These are phyloP conservation scores for Hemitrygon akajei DNA, from an alignment of 2,797 vertebrate genomes.

Conservation along the genomic window DNA sequence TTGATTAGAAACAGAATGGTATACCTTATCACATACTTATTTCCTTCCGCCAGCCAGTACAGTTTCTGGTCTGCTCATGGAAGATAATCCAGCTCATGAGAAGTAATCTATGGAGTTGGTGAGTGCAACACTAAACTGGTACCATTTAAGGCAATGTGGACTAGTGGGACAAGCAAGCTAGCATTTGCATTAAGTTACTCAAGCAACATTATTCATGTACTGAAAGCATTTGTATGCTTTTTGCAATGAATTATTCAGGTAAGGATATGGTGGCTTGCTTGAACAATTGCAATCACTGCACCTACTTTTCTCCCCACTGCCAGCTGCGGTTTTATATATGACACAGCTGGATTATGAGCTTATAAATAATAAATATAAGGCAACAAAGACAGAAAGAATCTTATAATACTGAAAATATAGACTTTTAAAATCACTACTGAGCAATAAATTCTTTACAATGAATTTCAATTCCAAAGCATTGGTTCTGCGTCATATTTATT, in stretches of 20 bases:
- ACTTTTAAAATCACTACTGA: not conserved
- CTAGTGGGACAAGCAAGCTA: not conserved
- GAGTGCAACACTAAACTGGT: not conserved
- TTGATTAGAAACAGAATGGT: not conserved
- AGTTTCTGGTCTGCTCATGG: not conserved
- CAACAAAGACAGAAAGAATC: conserved; percentile 6
- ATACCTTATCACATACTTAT: not conserved
- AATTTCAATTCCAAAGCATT: not conserved
- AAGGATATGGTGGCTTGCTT: too few species aligned
- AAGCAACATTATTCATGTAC: not conserved
- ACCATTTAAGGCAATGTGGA: not conserved
- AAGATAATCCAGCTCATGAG: not conserved
- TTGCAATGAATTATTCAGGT: not conserved
- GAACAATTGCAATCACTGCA: not conserved
- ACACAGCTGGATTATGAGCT: not conserved
- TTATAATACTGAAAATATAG: conserved; percentile 11
- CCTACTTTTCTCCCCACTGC: not conserved
- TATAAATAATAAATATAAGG: conserved; percentile 22
- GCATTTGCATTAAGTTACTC: not conserved
- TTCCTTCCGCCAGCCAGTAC: not conserved
- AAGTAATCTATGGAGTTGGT: not conserved
- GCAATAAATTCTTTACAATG: not conserved
- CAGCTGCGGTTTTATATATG: not conserved
- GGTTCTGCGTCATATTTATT: not conserved
- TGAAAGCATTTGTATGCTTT: not conserved